Percentiles rank a stretch among this genome's conserved stretches.
phyloP scores from a whole-genome alignment of 2,888 invertebrate genomes.

The Ophion slaviceki region DNA sequence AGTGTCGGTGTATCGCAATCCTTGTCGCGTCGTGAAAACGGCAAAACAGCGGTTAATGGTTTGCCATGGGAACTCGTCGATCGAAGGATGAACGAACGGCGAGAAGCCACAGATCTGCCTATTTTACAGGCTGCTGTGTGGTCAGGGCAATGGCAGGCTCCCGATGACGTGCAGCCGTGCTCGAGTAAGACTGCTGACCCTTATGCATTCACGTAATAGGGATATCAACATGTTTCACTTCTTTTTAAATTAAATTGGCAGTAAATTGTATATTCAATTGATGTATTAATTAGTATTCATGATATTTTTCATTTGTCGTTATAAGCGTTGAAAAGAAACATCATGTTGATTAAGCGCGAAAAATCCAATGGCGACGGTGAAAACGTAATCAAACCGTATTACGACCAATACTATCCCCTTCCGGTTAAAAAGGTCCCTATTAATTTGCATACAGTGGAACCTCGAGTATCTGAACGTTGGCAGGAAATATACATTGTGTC shows the following conservation, averaged over 20 bases:
- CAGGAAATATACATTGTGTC: too few relatives aligned
- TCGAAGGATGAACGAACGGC: conserved; percentile 71
- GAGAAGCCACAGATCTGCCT: conserved; percentile 73
- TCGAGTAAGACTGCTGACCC: conserved; percentile 82
- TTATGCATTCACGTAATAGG: conserved; percentile 78
- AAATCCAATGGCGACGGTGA: too few relatives aligned
- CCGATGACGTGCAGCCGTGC: conserved; percentile 81
- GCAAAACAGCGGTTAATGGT: conserved; percentile 76
- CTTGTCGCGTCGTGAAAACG: conserved; percentile 41
- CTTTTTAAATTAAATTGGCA: background rate
- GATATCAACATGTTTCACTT: conserved; percentile 1
- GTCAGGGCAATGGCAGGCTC: conserved; percentile 79
- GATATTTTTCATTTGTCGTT: too few relatives aligned
- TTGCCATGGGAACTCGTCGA: conserved; percentile 79
- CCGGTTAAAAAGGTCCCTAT: too few relatives aligned
- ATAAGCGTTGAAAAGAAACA: too few relatives aligned
- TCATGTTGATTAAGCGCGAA: too few relatives aligned
- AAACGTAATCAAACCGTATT: too few relatives aligned
- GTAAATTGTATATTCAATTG: too few relatives aligned
- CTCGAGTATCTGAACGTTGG: too few relatives aligned
- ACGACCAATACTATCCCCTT: too few relatives aligned
- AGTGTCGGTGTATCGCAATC: conserved; percentile 55
- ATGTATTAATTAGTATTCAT: too few relatives aligned
- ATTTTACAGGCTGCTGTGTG: conserved; percentile 77
- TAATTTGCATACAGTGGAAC: too few relatives aligned